phyloP scores from a whole-genome alignment of 2,797 vertebrate genomes.

The Coccyzus lansbergi region DNA sequence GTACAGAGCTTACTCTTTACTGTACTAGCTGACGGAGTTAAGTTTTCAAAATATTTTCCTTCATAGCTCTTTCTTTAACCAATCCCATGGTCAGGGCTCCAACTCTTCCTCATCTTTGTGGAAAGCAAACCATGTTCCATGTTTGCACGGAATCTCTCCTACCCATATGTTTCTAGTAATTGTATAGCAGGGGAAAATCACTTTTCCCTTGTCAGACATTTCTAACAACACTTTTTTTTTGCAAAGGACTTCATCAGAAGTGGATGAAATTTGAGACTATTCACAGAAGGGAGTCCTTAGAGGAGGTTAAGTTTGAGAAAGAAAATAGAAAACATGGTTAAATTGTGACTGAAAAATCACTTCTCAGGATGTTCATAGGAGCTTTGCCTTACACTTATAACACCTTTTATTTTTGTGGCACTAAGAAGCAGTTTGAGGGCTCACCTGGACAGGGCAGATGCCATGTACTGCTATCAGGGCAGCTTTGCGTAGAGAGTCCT shows the following conservation, averaged over 20 bases:
- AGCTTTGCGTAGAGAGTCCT: background rate
- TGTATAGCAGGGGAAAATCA: background rate
- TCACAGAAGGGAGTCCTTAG: background rate
- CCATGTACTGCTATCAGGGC: background rate
- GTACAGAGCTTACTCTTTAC: background rate
- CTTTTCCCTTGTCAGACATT: conserved; percentile 65
- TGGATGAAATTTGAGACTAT: conserved; percentile 47
- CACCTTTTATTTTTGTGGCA: background rate
- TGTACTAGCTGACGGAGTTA: conserved; percentile 18
- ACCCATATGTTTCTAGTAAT: conserved; percentile 62
- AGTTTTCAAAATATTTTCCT: conserved; percentile 48
- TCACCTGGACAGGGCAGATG: background rate
- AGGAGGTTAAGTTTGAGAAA: conserved; percentile 11
- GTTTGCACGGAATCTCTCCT: conserved; percentile 12
- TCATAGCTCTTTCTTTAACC: background rate
- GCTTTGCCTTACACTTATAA: accelerated
- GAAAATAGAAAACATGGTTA: background rate
- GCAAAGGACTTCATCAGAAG: conserved; percentile 44
- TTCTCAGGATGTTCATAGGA: background rate
- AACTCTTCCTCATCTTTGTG: background rate
- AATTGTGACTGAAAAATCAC: background rate
- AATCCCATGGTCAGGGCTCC: background rate
- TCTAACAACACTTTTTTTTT: conserved; percentile 58
- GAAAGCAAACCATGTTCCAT: conserved; percentile 23
- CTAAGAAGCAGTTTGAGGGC: background rate